Evolutionary conservation across 2,797 vertebrate species (phyloP).

Genomic region (Loriculus beryllinus): DNA sequence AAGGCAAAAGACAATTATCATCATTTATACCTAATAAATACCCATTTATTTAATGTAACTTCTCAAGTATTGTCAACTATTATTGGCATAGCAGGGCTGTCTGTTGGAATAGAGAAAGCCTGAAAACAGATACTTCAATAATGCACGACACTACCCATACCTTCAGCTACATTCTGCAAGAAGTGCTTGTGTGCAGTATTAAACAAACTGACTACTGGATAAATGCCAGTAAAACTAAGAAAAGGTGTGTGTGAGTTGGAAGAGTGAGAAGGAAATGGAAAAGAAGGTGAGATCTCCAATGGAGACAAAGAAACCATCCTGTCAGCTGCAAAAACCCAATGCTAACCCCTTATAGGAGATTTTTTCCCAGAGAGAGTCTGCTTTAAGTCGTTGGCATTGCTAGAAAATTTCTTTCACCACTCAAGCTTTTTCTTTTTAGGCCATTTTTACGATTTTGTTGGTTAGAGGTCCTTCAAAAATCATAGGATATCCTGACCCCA

Average conservation of each 20-base stretch:
- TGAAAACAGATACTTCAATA: not conserved
- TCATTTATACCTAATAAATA: not conserved
- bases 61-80: not conserved
- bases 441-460: not conserved
- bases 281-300: not conserved
- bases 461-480: not conserved
- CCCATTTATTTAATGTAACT: not conserved
- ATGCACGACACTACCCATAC: not conserved
- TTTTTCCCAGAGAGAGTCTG: not conserved
- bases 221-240: conserved; percentile 6
- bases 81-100: not conserved
- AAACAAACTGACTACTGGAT: not conserved
- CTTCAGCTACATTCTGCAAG: not conserved
- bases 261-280: not conserved
- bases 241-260: not conserved
- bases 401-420: not conserved
- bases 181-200: not conserved
- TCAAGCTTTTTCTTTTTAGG: not conserved
- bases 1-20: not conserved
- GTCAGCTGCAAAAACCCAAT: not conserved
- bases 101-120: not conserved
- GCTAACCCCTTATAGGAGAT: not conserved
- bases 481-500: not conserved
- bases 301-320: not conserved
- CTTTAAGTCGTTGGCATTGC: not conserved